Base-by-base conservation (phyloP, 1,140 invertebrate genomes). In the Plodia interpunctella region DNA sequence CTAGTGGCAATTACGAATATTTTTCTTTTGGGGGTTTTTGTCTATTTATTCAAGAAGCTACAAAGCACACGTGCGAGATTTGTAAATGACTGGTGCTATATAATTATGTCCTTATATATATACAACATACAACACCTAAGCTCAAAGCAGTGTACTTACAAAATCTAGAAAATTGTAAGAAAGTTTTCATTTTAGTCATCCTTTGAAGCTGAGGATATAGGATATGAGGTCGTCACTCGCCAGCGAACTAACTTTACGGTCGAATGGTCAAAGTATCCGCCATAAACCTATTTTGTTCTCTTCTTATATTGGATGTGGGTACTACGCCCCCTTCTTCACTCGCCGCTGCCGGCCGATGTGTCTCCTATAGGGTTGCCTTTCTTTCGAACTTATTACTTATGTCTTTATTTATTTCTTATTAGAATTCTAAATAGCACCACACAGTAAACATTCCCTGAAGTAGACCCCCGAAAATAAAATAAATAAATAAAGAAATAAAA, bases 281-380 rank as follows among this genome's bases (percentile, higher is more conserved):
- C 86, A 85, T 88, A 88, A 88, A 88, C 84, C 84, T 87, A 89
- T 89, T 89, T 89, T 85, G 86, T 87, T 89, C 83, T 86, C 83
- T 88, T 89, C 86, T 88, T 87, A 87, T 88, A 87, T 88, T 88
- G 84, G 83, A 87, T 85, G 78, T 86, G 72, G 49, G 49, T 51
- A 20, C 20, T 51, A 18, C 83, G 81, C 76, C 79, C 86, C 84
- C 86, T 82, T 85, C 85, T 86, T 86, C 80, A 73, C 74, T 73
- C 80, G 72, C 78, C 56, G 62, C 49, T 67, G 71, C 73, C 75
- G 83, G 76, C 78, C 81, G 78, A 76, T 82, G 76, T 80, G 71
- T 74, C 81, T 75, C 70, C 55, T 50, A 5, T 66, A 87, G 86
- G 86, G 86, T 61, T 88, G 81, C 49, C 32, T 38, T 20, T 21